Base-by-base conservation (phyloP, 2,888 invertebrate genomes). In the Smittia aterrima region DNA sequence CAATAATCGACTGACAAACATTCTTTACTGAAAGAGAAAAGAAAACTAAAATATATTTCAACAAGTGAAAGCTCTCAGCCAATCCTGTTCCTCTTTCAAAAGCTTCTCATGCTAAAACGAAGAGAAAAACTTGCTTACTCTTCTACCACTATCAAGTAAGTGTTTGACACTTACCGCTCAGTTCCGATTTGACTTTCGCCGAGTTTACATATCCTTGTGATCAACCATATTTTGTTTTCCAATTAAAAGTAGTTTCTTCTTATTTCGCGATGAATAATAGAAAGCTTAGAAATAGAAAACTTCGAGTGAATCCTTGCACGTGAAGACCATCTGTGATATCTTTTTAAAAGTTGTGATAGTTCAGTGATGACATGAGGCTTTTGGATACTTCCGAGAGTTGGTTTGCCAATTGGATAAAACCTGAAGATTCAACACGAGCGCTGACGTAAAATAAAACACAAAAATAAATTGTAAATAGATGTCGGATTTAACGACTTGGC, bases 121-220 rank as follows among this genome's bases (percentile, higher is more conserved):
- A 6, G 2, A 22, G 20, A 58, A 68, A 62, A 62, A 62, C 72
- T 62, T 62, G 40, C 72, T 72, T 58, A 72, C 62, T 72, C 58
- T 58, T 58, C 47, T 58, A 32, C 40, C 40, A 62, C 72, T 25
- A 72, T 25, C 38, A 62, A 58, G 62, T 58, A 72, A 72, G 38
- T 62, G 72, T 62, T 72, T 62, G 70, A 71, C 53, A 25, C 47
- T 47, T 18, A 32, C 58, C 53, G 66, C 20, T 72, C 62, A 58
- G 72, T 71, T n/a, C 22, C 47, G 70, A 71, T 53, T 71, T 71
- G 62, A 72, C 72, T 54, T 58, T 40, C 72, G 72, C 53, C 22
- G 72, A 58, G 72, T 72, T 72, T 72, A 72, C 72, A 72, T 62
- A 58, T 58, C 72, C 40, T 62, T 70, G 38, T 18, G 32, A 40